Base-by-base conservation (phyloP, 2,113 vertebrate genomes). In the Suricata suricatta region DNA sequence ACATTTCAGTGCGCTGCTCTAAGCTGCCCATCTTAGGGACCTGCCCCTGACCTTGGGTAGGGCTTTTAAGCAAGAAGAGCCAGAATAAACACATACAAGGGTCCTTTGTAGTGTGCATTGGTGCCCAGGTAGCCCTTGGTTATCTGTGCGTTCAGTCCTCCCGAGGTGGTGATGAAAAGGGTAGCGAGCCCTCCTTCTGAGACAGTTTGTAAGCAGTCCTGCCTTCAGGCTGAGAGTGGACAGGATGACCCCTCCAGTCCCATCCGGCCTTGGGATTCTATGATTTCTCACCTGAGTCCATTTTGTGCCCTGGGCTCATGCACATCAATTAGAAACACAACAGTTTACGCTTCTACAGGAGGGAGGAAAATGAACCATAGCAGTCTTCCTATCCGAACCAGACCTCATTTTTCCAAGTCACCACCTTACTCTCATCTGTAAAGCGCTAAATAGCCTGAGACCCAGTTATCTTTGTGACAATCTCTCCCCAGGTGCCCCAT, bases 401-500 rank as follows among this genome's bases (percentile, higher is more conserved):
- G 98, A 98, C 98, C 97, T 97, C 97, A 92, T 98, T 98, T 98
- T 98, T 98, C 97, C 98, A 98, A 98, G 97, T 97, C 98, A 96
- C 96, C 98, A 97, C 97, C 97, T 97, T 96, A 98, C 57, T 96
- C 93, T 96, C 98, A 97, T 98, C 97, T 96, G 96, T 97, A 97
- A 98, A 96, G 93, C 0, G 10, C 87, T 98, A 97, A 97, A 98
- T 97, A 97, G 98, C 97, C 97, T 95, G 93, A 98, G 98, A 97
- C 96, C 98, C 97, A 96, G 98, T 98, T 98, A 98, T 97, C 97
- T 97, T 89, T 85, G 86, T 96, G 96, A 84, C 92, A 92, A 74
- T 97, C 96, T 97, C 98, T 98, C 98, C 97, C 96, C 95, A 92
- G 97, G 97, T 97, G 79, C 93, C 96, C 96, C 87, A 88, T 96